Conservation (phyloP, 2,888 invertebrate species). For the Scaptomyza parva region DNA sequence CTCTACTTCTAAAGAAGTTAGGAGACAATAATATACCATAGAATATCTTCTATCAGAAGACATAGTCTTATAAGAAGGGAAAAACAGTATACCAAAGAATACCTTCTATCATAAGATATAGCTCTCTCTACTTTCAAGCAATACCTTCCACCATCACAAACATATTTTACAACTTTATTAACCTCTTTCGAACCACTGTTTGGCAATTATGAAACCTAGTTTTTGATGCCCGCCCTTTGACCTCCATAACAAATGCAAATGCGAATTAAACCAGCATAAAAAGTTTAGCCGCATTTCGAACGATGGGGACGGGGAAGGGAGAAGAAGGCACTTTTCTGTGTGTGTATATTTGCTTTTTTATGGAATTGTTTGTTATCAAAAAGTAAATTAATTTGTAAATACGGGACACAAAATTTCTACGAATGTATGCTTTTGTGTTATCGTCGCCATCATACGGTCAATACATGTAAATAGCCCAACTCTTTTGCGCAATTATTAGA, state of each 20-base stretch:
- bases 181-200: slow-evolving; percentile 16
- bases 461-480: slow-evolving; percentile 51
- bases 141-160: not conserved
- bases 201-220: slow-evolving; percentile 10
- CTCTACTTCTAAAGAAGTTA: too few relatives aligned
- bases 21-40: too few relatives aligned
- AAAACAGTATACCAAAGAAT: too few relatives aligned
- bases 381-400: slow-evolving; percentile 62
- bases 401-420: slow-evolving; percentile 38
- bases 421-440: slow-evolving; percentile 30
- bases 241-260: slow-evolving; percentile 3
- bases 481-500: slow-evolving; percentile 69
- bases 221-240: slow-evolving; percentile 35
- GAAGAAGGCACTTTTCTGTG: not conserved
- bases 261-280: slow-evolving; percentile 6
- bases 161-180: not conserved
- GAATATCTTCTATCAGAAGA: too few relatives aligned
- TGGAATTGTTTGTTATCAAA: slow-evolving; percentile 40
- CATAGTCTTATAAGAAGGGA: too few relatives aligned
- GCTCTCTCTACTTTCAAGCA: too few relatives aligned
- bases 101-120: too few relatives aligned
- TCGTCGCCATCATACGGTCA: slow-evolving; percentile 44
- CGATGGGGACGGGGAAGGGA: not conserved
- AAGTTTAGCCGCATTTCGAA: not conserved
- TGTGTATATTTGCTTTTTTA: slow-evolving; percentile 16